phyloP scores from a whole-genome alignment of 2,113 vertebrate genomes.

The Gadus chalcogrammus region DNA sequence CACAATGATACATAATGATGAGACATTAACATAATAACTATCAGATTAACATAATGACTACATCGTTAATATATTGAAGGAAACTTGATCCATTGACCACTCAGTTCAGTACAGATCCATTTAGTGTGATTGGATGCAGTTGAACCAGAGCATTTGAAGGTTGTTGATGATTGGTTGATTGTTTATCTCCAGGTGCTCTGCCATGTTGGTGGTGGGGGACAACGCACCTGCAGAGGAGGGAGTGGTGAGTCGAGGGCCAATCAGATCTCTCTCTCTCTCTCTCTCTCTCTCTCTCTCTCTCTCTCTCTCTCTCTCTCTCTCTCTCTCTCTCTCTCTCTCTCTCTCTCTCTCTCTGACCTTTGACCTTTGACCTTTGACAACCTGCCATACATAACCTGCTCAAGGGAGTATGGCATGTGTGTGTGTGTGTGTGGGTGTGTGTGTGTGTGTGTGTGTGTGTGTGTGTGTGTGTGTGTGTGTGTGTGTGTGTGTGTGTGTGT shows the following conservation, averaged over 20 bases:
- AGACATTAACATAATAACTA: too few relatives aligned
- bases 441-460: not conserved
- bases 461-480: too few relatives aligned
- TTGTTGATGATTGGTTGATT: not conserved
- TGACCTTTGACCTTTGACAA: not conserved
- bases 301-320: too few relatives aligned
- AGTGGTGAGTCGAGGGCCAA: conserved; percentile 81
- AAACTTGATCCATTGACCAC: too few relatives aligned
- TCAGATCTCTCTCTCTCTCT: not conserved
- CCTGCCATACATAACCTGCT: not conserved
- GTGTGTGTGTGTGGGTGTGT: not conserved
- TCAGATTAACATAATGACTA: too few relatives aligned
- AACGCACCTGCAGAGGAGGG: conserved; percentile 92
- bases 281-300: not conserved
- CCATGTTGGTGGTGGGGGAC: conserved; percentile 96
- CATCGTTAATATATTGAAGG: too few relatives aligned
- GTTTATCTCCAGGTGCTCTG: conserved; percentile 78
- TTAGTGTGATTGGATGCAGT: too few relatives aligned
- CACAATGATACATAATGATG: not conserved
- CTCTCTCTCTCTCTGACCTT: too few relatives aligned
- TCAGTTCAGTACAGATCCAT: too few relatives aligned
- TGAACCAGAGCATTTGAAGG: not conserved
- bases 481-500: not conserved
- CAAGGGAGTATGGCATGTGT: conserved; percentile 1
- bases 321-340: too few relatives aligned